These are phyloP conservation scores for Drosophila emarginata DNA, from an alignment of 2,888 invertebrate species.

Conservation along the genomic window DNA sequence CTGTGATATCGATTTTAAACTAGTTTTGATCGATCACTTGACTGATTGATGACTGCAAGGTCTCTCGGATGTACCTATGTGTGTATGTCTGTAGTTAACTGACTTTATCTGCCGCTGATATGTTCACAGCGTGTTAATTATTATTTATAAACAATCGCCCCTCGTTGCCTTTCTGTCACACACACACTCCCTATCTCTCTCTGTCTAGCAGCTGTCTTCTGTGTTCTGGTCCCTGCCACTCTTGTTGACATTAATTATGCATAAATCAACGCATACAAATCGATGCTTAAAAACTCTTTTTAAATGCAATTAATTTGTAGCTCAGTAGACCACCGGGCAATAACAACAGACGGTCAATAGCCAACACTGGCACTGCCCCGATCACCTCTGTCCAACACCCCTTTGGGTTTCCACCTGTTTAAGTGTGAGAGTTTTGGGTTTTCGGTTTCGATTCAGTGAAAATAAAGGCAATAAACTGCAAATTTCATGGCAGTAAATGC, in stretches of 20 bases:
- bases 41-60: slow-evolving; percentile 76
- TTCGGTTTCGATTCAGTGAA: slow-evolving; percentile 33
- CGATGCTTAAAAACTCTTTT: slow-evolving; percentile 42
- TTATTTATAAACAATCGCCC: slow-evolving; percentile 23
- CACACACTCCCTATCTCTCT: neutral
- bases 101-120: slow-evolving; percentile 60
- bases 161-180: neutral
- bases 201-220: neutral
- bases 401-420: neutral
- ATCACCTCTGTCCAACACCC: neutral
- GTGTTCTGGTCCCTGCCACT: neutral
- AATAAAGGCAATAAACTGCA: slow-evolving; percentile 50
- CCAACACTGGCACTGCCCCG: neutral
- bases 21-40: slow-evolving; percentile 60
- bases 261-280: slow-evolving; percentile 43
- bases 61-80: slow-evolving; percentile 55
- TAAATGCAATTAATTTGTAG: slow-evolving; percentile 48
- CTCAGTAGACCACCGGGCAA: slow-evolving; percentile 18
- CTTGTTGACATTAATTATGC: slow-evolving; percentile 34
- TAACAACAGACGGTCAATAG: slow-evolving; percentile 25
- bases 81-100: too few species aligned
- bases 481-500: slow-evolving; percentile 52
- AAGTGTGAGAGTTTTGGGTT: slow-evolving; percentile 9
- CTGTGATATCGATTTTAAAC: slow-evolving; percentile 27
- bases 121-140: slow-evolving; percentile 79